Conservation (phyloP, 1,140 invertebrate species). For the Drosophila pallidifrons region DNA sequence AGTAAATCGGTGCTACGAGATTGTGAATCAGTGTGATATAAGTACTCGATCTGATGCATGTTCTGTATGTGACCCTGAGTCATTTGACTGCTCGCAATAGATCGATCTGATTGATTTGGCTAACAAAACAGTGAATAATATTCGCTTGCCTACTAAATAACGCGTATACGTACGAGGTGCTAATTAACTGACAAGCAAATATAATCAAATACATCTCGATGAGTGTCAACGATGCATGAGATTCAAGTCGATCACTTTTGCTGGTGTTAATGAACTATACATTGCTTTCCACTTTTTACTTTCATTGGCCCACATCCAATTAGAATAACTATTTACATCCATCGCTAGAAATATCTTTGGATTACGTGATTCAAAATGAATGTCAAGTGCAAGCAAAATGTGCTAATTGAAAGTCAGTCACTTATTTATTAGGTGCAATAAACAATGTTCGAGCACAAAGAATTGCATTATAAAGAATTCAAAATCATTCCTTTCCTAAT, state of each 20-base stretch:
- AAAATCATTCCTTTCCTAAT: neutral
- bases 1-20: conserved; percentile 53
- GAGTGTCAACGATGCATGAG: conserved; percentile 18
- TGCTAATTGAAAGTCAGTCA: conserved; percentile 28
- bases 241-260: conserved; percentile 7
- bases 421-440: neutral
- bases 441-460: conserved; percentile 12
- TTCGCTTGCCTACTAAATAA: conserved; percentile 29
- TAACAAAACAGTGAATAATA: conserved; percentile 14
- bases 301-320: conserved; percentile 22
- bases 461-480: neutral
- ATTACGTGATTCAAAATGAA: conserved; percentile 15
- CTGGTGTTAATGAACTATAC: conserved; percentile 71
- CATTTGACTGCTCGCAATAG: conserved; percentile 24
- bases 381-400: conserved; percentile 12
- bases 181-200: conserved; percentile 55
- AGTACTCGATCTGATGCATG: conserved; percentile 12
- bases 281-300: conserved; percentile 45
- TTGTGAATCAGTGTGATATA: conserved; percentile 7
- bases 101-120: conserved; percentile 49
- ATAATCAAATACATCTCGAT: neutral
- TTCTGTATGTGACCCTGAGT: conserved; percentile 58
- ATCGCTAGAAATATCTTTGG: neutral
- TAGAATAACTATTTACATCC: conserved; percentile 6
- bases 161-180: conserved; percentile 46